Percentiles rank a stretch among this genome's conserved stretches.
These are phyloP conservation scores for Gadopsis marmoratus DNA, from an alignment of 2,797 vertebrate genomes.

Conservation along the genomic window DNA sequence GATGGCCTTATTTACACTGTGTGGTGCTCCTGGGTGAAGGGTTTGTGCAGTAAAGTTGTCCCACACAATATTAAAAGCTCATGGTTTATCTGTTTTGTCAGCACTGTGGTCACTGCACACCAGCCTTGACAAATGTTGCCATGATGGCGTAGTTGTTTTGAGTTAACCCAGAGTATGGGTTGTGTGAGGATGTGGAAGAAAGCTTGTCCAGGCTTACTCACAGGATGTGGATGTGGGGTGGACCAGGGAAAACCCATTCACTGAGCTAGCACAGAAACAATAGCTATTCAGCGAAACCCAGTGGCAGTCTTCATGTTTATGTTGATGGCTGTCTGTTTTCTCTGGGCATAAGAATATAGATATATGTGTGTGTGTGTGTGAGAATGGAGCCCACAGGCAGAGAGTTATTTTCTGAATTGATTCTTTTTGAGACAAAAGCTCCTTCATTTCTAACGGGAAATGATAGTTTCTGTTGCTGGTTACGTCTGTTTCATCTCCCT, in stretches of 20 bases:
- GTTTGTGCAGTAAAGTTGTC: slow-evolving; percentile 3
- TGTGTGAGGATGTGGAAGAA: slow-evolving; percentile 42
- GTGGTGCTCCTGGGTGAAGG: neutral
- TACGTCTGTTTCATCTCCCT: slow-evolving; percentile 33
- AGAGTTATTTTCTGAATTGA: neutral
- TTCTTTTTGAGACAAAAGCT: slow-evolving; percentile 2
- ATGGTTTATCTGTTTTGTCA: slow-evolving; percentile 21
- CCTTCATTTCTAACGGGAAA: slow-evolving; percentile 13
- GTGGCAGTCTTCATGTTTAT: slow-evolving; percentile 48
- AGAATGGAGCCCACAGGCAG: slow-evolving; percentile 4
- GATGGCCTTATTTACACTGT: slow-evolving; percentile 12
- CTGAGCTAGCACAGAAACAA: slow-evolving; percentile 60
- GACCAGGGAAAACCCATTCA: slow-evolving; percentile 56
- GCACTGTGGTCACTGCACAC: neutral
- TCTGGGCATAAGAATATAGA: slow-evolving; percentile 21
- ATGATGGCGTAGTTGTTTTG: slow-evolving; percentile 17
- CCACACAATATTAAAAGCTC: slow-evolving; percentile 1
- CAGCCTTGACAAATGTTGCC: neutral
- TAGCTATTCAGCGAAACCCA: slow-evolving; percentile 56
- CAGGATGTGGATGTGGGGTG: slow-evolving; percentile 70
- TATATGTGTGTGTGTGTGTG: slow-evolving; percentile 12
- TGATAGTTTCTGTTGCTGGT: slow-evolving; percentile 26
- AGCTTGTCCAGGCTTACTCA: slow-evolving; percentile 48
- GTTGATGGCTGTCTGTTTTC: slow-evolving; percentile 44
- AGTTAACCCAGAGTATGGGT: slow-evolving; percentile 29